Evolutionary conservation across 2,888 invertebrate genomes (phyloP).

Genomic region (Eupeodes latifasciatus): DNA sequence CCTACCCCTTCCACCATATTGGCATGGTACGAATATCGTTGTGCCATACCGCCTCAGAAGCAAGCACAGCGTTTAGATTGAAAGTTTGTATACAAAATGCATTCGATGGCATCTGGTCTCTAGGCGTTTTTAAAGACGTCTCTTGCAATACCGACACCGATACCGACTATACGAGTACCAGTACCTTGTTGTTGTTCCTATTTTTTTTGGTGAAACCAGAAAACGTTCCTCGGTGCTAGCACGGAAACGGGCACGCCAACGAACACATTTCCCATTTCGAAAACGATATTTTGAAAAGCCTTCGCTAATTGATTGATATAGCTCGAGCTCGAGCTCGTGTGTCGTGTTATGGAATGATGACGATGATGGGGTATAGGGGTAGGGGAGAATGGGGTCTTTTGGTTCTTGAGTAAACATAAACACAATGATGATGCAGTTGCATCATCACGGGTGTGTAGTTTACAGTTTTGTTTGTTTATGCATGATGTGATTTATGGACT

Average conservation of each 20-base stretch:
- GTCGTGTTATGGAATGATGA: neutral
- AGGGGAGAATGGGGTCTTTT: neutral
- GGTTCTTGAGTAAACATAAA: neutral
- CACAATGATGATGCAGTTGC: slow-evolving; percentile 35
- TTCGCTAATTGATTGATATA: slow-evolving; percentile 72
- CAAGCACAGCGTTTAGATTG: slow-evolving; percentile 29
- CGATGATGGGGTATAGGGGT: too few relatives aligned
- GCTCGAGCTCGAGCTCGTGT: neutral
- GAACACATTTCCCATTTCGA: slow-evolving; percentile 6
- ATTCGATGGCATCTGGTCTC: slow-evolving; percentile 33
- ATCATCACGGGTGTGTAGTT: slow-evolving; percentile 30
- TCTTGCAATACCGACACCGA: neutral
- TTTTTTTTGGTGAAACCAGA: slow-evolving; percentile 8
- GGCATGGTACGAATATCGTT: too few relatives aligned
- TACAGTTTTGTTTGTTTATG: slow-evolving; percentile 68
- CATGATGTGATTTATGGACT: slow-evolving; percentile 73
- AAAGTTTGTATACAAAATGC: slow-evolving; percentile 33
- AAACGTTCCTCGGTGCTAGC: neutral
- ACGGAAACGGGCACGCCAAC: neutral
- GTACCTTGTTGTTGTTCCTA: neutral
- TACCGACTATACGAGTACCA: too few relatives aligned
- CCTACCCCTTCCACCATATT: too few relatives aligned
- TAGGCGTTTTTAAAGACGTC: slow-evolving; percentile 36
- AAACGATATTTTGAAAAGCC: slow-evolving; percentile 52
- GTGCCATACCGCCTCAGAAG: neutral